Percentiles rank a stretch among this genome's conserved stretches.
Conservation (phyloP, 1,140 invertebrate genomes). For the Ostrea denselamellosa region DNA sequence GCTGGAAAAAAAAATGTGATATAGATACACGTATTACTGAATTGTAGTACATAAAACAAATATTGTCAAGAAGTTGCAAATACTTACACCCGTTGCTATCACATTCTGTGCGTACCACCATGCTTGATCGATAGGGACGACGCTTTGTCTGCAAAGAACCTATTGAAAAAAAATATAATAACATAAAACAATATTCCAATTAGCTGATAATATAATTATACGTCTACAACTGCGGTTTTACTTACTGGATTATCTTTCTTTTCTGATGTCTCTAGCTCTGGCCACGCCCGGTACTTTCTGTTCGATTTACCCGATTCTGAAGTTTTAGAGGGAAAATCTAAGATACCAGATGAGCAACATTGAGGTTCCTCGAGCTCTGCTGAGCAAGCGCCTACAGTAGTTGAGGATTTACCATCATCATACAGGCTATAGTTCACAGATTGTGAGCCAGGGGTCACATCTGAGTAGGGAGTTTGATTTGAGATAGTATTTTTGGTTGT, state of each 20-base stretch:
- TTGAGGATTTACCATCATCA: too few relatives aligned
- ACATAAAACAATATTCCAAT: too few relatives aligned
- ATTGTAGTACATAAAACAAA: too few relatives aligned
- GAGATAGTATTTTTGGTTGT: too few relatives aligned
- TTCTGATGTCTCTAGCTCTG: slow-evolving; percentile 6
- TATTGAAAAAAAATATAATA: not conserved
- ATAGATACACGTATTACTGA: not conserved
- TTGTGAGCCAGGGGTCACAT: too few relatives aligned
- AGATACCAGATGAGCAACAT: not conserved
- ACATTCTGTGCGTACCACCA: slow-evolving; percentile 24
- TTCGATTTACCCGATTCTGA: not conserved
- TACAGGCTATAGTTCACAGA: too few relatives aligned
- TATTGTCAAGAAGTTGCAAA: not conserved
- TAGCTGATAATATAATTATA: too few relatives aligned
- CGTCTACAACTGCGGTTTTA: too few relatives aligned
- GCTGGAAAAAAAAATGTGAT: not conserved
- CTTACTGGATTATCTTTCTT: not conserved
- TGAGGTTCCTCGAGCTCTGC: not conserved
- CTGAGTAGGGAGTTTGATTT: too few relatives aligned
- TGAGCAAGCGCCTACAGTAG: too few relatives aligned
- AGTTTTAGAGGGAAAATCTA: not conserved
- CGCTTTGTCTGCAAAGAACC: not conserved
- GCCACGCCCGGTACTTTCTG: not conserved
- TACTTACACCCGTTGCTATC: not conserved
- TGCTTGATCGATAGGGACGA: not conserved